Conservation (phyloP, 2,797 vertebrate genomes). For the Aplochiton taeniatus region DNA sequence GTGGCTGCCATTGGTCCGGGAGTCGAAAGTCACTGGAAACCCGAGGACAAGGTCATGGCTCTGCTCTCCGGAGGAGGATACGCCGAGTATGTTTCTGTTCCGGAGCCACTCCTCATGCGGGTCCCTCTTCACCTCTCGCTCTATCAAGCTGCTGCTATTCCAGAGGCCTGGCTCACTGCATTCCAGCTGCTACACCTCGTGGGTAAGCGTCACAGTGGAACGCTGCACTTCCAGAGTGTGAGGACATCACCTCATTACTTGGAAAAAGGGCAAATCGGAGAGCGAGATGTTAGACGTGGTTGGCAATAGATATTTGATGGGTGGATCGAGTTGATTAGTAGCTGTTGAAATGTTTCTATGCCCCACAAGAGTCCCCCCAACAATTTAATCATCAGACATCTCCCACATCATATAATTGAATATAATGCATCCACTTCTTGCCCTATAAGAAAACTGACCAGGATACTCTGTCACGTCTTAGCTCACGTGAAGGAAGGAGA, state of each 20-base stretch:
- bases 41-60: conserved; percentile 79
- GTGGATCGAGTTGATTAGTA: too few relatives aligned
- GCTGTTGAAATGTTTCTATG: too few relatives aligned
- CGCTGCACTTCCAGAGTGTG: too few relatives aligned
- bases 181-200: conserved; percentile 83
- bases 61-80: conserved; percentile 83
- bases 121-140: conserved; percentile 73
- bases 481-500: conserved; percentile 81
- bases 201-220: conserved; percentile 60
- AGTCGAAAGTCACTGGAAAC: conserved; percentile 67
- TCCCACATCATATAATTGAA: too few relatives aligned
- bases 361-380: too few relatives aligned
- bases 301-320: too few relatives aligned
- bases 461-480: conserved; percentile 43
- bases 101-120: conserved; percentile 79
- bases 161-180: conserved; percentile 86
- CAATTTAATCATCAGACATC: too few relatives aligned
- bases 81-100: conserved; percentile 80
- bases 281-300: too few relatives aligned
- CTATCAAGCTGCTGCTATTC: conserved; percentile 81
- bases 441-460: too few relatives aligned
- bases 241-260: too few relatives aligned
- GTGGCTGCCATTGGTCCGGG: conserved; percentile 73
- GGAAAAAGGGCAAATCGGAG: too few relatives aligned
- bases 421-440: too few relatives aligned